Evolutionary conservation across 2,113 vertebrate genomes (phyloP).

Genomic region (Brachyistius frenatus): DNA sequence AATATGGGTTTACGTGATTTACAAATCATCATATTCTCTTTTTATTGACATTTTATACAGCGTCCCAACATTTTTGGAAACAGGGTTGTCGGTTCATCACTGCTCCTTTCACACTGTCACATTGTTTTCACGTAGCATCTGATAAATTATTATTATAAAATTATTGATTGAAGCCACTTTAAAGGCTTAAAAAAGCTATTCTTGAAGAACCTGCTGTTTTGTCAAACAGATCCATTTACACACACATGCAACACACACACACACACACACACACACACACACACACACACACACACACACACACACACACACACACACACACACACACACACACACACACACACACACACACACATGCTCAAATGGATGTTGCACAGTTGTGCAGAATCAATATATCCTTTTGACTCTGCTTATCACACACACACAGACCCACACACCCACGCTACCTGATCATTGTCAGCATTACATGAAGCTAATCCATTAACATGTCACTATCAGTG

Average conservation of each 20-base stretch:
- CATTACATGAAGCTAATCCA: conserved; percentile 79
- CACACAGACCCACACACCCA: background rate
- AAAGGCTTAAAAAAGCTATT: conserved; percentile 8
- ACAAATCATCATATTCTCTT: too few species aligned
- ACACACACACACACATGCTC: background rate
- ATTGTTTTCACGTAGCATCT: background rate
- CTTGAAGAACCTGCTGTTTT: background rate
- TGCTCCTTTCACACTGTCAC: background rate
- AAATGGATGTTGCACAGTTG: conserved; percentile 58
- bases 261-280: background rate
- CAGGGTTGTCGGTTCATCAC: background rate
- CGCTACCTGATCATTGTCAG: conserved; percentile 62
- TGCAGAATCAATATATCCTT: conserved; percentile 75
- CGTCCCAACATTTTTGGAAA: too few species aligned
- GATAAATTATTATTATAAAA: background rate
- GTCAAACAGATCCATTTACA: conserved; percentile 9
- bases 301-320: background rate
- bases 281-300: background rate
- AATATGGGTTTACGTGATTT: too few species aligned
- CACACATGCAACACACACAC: background rate
- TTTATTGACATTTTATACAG: too few species aligned
- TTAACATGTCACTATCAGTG: conserved; percentile 72
- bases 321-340: background rate
- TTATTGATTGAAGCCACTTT: background rate
- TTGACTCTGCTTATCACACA: conserved; percentile 70